Evolutionary conservation across 2,888 invertebrate species (phyloP), one percentile per base, ranked within the genome.

Genomic region (Agriopis leucophaearia): DNA sequence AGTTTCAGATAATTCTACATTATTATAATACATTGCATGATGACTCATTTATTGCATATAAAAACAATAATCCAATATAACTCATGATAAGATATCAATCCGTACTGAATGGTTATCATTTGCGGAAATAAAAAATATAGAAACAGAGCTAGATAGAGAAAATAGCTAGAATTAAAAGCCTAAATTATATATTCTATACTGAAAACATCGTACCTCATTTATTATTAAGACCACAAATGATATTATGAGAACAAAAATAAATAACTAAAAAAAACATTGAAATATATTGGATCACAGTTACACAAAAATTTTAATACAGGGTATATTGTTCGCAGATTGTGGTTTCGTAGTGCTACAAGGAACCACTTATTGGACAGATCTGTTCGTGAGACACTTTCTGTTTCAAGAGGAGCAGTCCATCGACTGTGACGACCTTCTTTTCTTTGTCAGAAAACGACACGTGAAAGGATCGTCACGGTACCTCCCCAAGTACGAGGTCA

Each of bases 361-460:
- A 47, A 98, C 97, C 69, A 98, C 98, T 4, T 99, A 99, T 86
- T 99, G 99, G 99, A 99, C 98, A 61, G 98, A 98, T 89, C 94
- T 99, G 77, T 99, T 99, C 91, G 98, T 98, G 74, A 95, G 98
- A 13, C 98, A 99, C 94, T 99, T 99, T 89, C 94, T 99, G 61
- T 98, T 98, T 86, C 97, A 97, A 94, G 96, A 97, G 74, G 98
- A 97, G 86, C 96, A 96, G 72, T 96, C 97, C 73, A 98, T 98
- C 80, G 98, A 98, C 90, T 97, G 97, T 79, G 99, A 99, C 92
- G 99, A 99, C 91, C 95, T 99, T 81, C 92, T 99, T 74, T 99
- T 99, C 92, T 99, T 99, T 89, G 98, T 99, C n/a, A 95, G 98
- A 70, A 98, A 98, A 88, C 96, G 97, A 78, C 98, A 98, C 91